Evolutionary conservation across 2,888 invertebrate genomes (phyloP), one percentile per base, ranked within the genome.

Genomic region (Ecdyonurus torrentis): DNA sequence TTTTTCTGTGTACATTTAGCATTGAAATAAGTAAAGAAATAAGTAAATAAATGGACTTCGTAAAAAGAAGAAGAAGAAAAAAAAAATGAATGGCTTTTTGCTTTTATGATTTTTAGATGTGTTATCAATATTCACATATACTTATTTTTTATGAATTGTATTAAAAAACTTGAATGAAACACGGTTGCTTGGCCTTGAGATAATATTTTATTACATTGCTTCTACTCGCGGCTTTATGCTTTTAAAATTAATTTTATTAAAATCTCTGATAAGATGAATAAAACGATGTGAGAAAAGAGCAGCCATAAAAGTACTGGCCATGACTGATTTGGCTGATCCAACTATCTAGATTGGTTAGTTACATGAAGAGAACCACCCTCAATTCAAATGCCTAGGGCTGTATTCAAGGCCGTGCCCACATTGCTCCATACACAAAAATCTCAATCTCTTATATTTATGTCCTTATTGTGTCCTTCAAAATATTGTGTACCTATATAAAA

Each of bases 21-120:
- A n/a, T n/a, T n/a, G n/a, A n/a, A n/a, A n/a, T n/a, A n/a, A n/a
- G n/a, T n/a, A n/a, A n/a, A n/a, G n/a, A n/a, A n/a, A n/a, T n/a
- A n/a, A n/a, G n/a, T n/a, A n/a, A n/a, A n/a, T n/a, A n/a, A n/a
- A n/a, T n/a, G n/a, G n/a, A n/a, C 7, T 7, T 50, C 7, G 50
- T 50, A 18, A 7, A 50, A 18, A 50, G 7, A 50, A 10, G 10
- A 50, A 18, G 50, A 50, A 18, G 50, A 10, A n/a, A n/a, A n/a
- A 18, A 50, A 50, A 18, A 25, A 37, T 10, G 25, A 25, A 5
- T 52, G 71, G 70, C n/a, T n/a, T n/a, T n/a, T n/a, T n/a, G n/a
- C n/a, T n/a, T n/a, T n/a, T n/a, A n/a, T n/a, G n/a, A n/a, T n/a
- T n/a, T n/a, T n/a, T n/a, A n/a, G n/a, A n/a, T n/a, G n/a, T n/a